Conservation (phyloP, 2,888 invertebrate genomes). For the Tryphoninae sp. region DNA sequence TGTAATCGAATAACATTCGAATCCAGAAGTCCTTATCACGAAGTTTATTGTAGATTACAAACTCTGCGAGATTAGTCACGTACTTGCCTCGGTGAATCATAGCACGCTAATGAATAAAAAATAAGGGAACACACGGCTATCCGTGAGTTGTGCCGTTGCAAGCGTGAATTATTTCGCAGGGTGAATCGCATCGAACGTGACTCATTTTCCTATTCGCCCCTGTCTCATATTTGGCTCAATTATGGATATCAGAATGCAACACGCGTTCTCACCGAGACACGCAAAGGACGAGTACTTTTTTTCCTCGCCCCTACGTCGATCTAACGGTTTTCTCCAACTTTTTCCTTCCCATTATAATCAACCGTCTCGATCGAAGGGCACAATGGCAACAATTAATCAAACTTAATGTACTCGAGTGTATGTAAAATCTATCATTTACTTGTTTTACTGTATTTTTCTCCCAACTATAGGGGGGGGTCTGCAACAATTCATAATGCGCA, state of each 20-base stretch:
- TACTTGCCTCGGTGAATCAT: conserved; percentile 15
- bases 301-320: neutral
- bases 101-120: neutral
- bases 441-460: neutral
- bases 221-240: conserved; percentile 42
- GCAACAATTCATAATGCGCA: conserved; percentile 20
- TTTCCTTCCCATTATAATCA: conserved; percentile 15
- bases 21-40: neutral
- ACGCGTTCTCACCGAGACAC: conserved; percentile 22
- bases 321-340: neutral
- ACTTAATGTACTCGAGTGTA: conserved; percentile 18
- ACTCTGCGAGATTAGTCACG: conserved; percentile 22
- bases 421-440: conserved; percentile 22
- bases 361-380: conserved; percentile 7
- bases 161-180: conserved; percentile 65
- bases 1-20: neutral
- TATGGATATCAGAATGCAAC: conserved; percentile 31
- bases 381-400: conserved; percentile 39
- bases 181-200: conserved; percentile 65
- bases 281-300: conserved; percentile 17
- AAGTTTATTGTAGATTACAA: neutral
- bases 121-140: neutral
- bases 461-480: neutral
- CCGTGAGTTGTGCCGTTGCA: conserved; percentile 47
- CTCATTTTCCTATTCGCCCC: conserved; percentile 55